phyloP scores from a whole-genome alignment of 2,113 vertebrate genomes.

The Rhinopomastus cyanomelas region DNA sequence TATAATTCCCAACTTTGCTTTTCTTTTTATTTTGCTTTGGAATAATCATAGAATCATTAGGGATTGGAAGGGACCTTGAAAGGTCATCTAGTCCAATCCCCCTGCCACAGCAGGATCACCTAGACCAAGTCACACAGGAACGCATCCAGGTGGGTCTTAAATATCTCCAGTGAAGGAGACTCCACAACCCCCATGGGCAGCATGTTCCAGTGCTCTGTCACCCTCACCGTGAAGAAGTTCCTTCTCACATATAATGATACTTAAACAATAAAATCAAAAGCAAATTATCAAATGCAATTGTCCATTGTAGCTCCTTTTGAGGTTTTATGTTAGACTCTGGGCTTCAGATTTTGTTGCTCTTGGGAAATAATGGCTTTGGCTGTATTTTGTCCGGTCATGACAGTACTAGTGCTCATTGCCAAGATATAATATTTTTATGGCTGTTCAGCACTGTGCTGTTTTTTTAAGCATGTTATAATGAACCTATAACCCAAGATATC shows the following conservation, averaged over 20 bases:
- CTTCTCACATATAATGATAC: too few species aligned
- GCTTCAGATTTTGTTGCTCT: constrained; percentile 50
- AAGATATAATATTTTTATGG: background rate
- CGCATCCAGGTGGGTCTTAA: too few species aligned
- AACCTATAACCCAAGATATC: background rate
- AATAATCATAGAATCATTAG: too few species aligned
- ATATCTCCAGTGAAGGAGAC: too few species aligned
- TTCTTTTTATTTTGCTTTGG: constrained; percentile 35
- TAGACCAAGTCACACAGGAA: too few species aligned
- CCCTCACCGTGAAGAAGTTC: too few species aligned
- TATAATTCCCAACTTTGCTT: constrained; percentile 32
- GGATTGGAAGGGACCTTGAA: too few species aligned
- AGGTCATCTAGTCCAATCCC: too few species aligned
- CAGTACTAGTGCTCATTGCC: constrained; percentile 37
- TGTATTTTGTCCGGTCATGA: constrained; percentile 53
- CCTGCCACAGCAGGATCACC: too few species aligned
- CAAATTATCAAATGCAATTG: constrained; percentile 11
- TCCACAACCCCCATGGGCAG: too few species aligned
- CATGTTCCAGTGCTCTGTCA: too few species aligned
- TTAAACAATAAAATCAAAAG: constrained; percentile 64
- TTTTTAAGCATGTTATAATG: constrained; percentile 17
- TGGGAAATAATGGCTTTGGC: constrained; percentile 42
- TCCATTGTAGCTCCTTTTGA: constrained; percentile 24
- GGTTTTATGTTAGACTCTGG: constrained; percentile 42
- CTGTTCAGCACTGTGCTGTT: constrained; percentile 1